These are phyloP conservation scores for Microctenopoma steveboyesi DNA, from an alignment of 2,797 vertebrate species.

Conservation along the genomic window DNA sequence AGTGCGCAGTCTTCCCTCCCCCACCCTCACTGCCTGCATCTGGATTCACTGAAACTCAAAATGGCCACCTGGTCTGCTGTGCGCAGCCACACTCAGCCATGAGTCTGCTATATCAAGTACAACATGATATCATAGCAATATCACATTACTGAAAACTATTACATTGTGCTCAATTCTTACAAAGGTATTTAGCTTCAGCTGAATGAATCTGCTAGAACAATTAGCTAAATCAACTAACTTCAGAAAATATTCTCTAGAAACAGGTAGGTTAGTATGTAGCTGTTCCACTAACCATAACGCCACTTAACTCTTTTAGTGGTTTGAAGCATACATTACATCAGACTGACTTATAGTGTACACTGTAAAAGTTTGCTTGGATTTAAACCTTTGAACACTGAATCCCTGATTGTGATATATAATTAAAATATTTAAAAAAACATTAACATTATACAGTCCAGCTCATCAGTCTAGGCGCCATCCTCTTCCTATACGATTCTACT, in stretches of 20 bases:
- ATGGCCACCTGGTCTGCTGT: conserved; percentile 78
- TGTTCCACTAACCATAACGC: conserved; percentile 1
- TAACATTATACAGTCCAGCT: background rate
- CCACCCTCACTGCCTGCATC: conserved; percentile 66
- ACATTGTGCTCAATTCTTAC: background rate
- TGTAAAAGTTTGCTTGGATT: background rate
- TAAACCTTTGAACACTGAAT: background rate
- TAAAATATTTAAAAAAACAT: background rate
- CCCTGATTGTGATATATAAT: background rate
- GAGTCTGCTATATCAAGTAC: conserved; percentile 32
- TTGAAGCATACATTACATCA: background rate
- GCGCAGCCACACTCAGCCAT: conserved; percentile 51
- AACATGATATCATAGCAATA: conserved; percentile 23
- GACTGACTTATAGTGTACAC: background rate
- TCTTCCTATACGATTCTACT: background rate
- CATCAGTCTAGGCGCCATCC: background rate
- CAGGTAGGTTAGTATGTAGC: background rate
- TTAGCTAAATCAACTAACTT: conserved; percentile 2
- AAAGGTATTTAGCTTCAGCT: conserved; percentile 3
- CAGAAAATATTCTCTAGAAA: background rate
- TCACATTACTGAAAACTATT: background rate
- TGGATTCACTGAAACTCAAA: conserved; percentile 81
- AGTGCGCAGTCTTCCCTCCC: conserved; percentile 64
- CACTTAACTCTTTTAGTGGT: background rate
- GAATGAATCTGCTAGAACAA: background rate